Evolutionary conservation across 2,888 invertebrate genomes (phyloP), one percentile per base, ranked within the genome.

Genomic region (Gastrophysa polygoni): DNA sequence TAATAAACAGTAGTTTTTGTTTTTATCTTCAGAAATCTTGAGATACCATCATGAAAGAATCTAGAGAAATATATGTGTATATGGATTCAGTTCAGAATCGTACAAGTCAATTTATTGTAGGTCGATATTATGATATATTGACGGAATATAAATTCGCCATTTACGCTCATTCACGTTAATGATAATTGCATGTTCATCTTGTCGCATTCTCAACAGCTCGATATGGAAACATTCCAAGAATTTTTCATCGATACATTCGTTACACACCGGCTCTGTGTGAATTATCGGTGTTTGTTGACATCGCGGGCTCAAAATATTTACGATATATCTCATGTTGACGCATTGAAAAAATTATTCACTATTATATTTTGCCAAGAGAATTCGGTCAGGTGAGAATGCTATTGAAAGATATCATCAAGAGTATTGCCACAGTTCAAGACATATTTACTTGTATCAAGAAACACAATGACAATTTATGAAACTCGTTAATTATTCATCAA

Each of bases 251-350:
- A 38, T 38, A n/a, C 38, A 38, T 38, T 38, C 38, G 14, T 38
- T n/a, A n/a, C 38, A 38, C 38, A 38, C 38, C 11, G 2, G 38
- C 38, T 14, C 14, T n/a, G 58, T 58, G 58, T 58, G 43, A 57
- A 57, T 50, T 28, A 28, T 43, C 43, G 57, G 28, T 49, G 28
- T 57, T 43, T 57, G 49, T 57, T 57, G 57, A 57, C 50, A 57
- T 49, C 50, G 16, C 28, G 14, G n/a, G 10, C 43, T 58, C 58
- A 58, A 58, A 58, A 58, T 58, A 58, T 58, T 58, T 58, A 51
- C 49, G 11, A 58, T 28, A 54, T 54, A 51, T 51, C 18, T 51
- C 51, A 51, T 14, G 38, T 14, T 14, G 14, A 38, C 38, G 38
- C n/a, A 14, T 3, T 14, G 14, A 14, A 38, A 38, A 38, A 38